A percentile compares a stretch with the other conserved stretches of the same genome.
phyloP scores from a whole-genome alignment of 2,797 vertebrate genomes.

The Todus mexicanus region DNA sequence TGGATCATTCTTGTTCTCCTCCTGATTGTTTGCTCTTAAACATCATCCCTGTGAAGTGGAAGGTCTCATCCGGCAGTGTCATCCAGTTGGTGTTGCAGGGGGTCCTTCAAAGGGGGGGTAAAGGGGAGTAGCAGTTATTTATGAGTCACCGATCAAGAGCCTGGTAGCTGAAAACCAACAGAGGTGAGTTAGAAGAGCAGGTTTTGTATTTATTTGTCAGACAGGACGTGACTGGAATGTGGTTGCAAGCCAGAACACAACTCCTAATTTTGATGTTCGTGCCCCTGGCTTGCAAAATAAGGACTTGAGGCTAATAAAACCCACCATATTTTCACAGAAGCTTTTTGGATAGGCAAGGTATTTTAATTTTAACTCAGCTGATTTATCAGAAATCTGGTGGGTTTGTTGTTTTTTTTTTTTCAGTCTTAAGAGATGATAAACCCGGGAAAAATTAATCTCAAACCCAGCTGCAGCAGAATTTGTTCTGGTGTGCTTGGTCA shows the following conservation, averaged over 20 bases:
- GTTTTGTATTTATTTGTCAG: not conserved
- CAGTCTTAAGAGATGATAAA: not conserved
- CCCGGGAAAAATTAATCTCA: not conserved
- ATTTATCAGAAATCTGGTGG: not conserved
- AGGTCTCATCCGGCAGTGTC: not conserved
- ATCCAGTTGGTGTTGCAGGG: not conserved
- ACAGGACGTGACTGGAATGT: rapidly evolving
- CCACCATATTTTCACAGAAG: not conserved
- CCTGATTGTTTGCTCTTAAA: not conserved
- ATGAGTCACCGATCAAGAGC: not conserved
- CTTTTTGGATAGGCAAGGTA: not conserved
- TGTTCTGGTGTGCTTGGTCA: not conserved
- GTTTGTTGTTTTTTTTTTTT: too few species aligned
- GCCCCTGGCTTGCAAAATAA: not conserved
- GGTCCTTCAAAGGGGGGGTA: not conserved
- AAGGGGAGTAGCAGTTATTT: not conserved
- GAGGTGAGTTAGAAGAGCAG: not conserved
- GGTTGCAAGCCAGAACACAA: not conserved
- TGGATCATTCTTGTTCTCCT: not conserved
- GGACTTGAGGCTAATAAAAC: not conserved
- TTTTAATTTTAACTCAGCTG: not conserved
- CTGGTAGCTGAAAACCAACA: not conserved
- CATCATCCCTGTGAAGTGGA: not conserved
- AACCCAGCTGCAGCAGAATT: not conserved
- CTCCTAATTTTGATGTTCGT: not conserved